A percentile compares a stretch with the other conserved stretches of the same genome.
phyloP scores from a whole-genome alignment of 2,888 invertebrate genomes.

The Aphrophora alni region DNA sequence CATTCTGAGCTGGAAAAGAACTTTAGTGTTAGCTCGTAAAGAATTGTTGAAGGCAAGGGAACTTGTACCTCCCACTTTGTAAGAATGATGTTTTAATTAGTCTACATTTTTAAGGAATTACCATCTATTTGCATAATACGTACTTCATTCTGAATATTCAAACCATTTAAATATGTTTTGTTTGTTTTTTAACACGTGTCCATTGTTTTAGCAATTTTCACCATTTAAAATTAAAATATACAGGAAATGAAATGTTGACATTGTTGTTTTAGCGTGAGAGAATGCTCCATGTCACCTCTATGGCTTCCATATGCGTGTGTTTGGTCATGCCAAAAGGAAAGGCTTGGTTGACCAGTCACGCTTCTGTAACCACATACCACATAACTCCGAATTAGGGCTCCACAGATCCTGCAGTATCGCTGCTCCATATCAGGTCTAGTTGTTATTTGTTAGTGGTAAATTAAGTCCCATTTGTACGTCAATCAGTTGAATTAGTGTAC shows the following conservation, averaged over 20 bases:
- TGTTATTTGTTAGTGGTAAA: neutral
- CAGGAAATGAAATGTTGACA: neutral
- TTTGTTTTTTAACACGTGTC: neutral
- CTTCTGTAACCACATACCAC: neutral
- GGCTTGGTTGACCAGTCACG: neutral
- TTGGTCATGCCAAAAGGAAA: neutral
- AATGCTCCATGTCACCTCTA: neutral
- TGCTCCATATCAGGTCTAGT: neutral
- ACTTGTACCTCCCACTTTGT: too few species aligned
- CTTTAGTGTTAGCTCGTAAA: too few species aligned
- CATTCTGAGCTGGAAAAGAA: too few species aligned
- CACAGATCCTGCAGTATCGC: neutral
- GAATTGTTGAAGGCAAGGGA: too few species aligned
- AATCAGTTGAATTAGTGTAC: neutral
- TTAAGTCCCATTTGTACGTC: neutral
- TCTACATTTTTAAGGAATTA: too few species aligned
- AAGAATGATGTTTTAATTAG: too few species aligned
- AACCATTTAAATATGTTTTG: neutral
- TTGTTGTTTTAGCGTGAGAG: constrained; percentile 2
- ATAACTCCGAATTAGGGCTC: neutral
- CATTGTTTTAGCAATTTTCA: neutral
- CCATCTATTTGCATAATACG: too few species aligned
- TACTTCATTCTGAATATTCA: too few species aligned
- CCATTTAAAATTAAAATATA: neutral
- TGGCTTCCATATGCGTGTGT: neutral